These are phyloP conservation scores for Pseudomyrmex pallidus DNA, from an alignment of 1,140 invertebrate species.

Conservation along the genomic window DNA sequence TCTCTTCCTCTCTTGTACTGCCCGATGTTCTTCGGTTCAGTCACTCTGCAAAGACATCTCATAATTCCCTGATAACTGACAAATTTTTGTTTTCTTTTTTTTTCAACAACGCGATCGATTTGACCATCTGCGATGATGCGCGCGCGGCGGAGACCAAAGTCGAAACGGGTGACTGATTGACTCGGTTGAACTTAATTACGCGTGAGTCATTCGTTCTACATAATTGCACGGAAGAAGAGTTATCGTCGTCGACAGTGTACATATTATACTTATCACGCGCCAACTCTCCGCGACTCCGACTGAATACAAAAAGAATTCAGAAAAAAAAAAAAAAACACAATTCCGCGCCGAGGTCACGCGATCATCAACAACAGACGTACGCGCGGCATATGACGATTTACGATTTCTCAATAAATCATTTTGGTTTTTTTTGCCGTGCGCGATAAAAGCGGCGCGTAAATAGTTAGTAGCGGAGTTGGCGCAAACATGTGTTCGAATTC, in stretches of 20 bases:
- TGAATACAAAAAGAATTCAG: constrained; percentile 7
- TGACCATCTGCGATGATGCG: constrained; percentile 15
- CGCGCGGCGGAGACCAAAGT: constrained; percentile 9
- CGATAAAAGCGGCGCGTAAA: not conserved
- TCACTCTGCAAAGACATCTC: constrained; percentile 11
- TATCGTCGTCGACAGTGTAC: constrained; percentile 39
- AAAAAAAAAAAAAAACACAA: not conserved
- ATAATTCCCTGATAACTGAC: constrained; percentile 11
- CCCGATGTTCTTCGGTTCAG: constrained; percentile 17
- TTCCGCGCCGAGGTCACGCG: constrained; percentile 20
- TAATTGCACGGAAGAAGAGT: constrained; percentile 57
- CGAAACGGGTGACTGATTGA: constrained; percentile 54
- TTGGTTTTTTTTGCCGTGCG: not conserved
- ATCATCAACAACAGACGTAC: constrained; percentile 22
- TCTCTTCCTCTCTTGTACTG: constrained; percentile 1
- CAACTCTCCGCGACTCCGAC: not conserved
- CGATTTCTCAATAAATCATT: constrained; percentile 35
- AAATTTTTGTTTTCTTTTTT: constrained; percentile 33
- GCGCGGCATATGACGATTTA: constrained; percentile 15
- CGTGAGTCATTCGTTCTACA: constrained; percentile 59
- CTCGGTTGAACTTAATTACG: constrained; percentile 54
- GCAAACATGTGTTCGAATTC: constrained; percentile 21
- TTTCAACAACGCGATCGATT: constrained; percentile 11
- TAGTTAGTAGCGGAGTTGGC: not conserved
- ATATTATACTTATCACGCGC: constrained; percentile 51